phyloP scores from a whole-genome alignment of 2,113 vertebrate species.

The Leptosomus discolor region DNA sequence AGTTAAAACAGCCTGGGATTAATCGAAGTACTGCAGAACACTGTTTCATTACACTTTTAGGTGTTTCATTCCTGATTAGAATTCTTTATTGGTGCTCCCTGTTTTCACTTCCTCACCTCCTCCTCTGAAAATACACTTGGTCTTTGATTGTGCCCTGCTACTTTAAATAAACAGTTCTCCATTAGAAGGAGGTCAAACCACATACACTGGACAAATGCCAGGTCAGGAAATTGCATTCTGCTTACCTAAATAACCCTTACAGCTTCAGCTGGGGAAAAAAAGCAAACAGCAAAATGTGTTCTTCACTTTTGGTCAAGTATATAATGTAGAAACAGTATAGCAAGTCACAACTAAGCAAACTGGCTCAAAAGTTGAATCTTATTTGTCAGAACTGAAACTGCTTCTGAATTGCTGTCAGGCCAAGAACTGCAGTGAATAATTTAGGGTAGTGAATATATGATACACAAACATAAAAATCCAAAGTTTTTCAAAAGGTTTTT shows the following conservation, averaged over 20 bases:
- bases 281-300: neutral
- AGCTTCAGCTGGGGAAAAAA: neutral
- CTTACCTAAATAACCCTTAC: neutral
- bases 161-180: conserved; percentile 37
- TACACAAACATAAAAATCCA: neutral
- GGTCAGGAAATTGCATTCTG: conserved; percentile 39
- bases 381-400: neutral
- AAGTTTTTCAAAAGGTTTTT: neutral
- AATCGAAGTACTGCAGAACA: neutral
- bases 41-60: neutral
- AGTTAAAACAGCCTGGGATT: conserved; percentile 24
- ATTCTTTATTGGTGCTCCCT: conserved; percentile 19
- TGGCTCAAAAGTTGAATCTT: neutral
- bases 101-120: conserved; percentile 31
- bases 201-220: conserved; percentile 16
- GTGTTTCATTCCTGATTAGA: conserved; percentile 47
- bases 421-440: neutral
- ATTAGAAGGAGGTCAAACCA: conserved; percentile 3
- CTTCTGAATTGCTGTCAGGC: neutral
- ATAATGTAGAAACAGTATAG: neutral
- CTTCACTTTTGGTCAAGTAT: neutral
- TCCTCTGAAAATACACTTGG: neutral
- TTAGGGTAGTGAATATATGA: neutral
- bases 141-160: conserved; percentile 38
- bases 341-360: neutral